Evolutionary conservation across 2,797 vertebrate genomes (phyloP), one percentile per base, ranked within the genome.

Genomic region (Chelon labrosus): DNA sequence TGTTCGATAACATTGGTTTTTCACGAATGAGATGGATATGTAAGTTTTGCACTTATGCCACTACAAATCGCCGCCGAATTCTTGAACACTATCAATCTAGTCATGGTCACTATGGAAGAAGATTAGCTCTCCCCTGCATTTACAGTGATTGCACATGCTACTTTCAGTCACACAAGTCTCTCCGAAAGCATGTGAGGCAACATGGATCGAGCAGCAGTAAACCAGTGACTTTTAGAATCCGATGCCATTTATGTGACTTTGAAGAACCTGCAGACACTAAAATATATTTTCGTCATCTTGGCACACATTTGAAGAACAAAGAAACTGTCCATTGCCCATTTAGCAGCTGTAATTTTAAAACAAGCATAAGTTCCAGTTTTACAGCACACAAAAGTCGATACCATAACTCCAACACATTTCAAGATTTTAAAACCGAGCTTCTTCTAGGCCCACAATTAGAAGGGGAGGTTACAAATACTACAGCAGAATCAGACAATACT

Each of bases 311-410:
- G 39, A 51, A 17, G 38, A 59, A 59, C 20, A 75, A 19, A 19
- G 53, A 70, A 16, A 70, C 46, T 38, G 7, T 53, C 22, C 50
- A 31, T 3, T 63, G 53, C 41, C 58, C 41, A 41, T 74, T 0
- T 56, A 68, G 51, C 70, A 12, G 37, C 8, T 69, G 47, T 44
- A n/a, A 3, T 52, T 68, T 68, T 44, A 56, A 60, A 62, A 63
- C 53, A 50, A 69, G 64, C 5, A 9, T 70, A 22, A 70, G 17
- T 12, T 25, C 58, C 16, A 70, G 58, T 63, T 75, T 62, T 62
- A 63, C 19, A 1, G 69, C 59, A 70, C 41, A 69, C 46, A 50
- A 70, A 60, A 65, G 6, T 55, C 19, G 10, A 50, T 60, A 56
- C 25, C 11, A 49, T n/a, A n/a, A n/a, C n/a, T n/a, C n/a, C n/a